Conservation (phyloP, 2,888 invertebrate genomes). For the Philhelius pedissequus region DNA sequence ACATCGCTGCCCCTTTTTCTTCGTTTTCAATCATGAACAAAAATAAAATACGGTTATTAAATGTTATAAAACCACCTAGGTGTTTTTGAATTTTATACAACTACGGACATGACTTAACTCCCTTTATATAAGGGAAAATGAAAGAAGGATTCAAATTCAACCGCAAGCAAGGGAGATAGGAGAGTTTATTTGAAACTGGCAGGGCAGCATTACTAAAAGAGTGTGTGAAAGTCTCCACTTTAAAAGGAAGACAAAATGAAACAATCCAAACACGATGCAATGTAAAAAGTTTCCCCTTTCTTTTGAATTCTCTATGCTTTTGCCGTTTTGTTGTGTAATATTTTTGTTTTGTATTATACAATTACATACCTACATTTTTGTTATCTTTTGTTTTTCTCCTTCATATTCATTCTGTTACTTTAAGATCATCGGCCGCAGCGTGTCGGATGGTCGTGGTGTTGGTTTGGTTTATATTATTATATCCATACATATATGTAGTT, state of each 20-base stretch:
- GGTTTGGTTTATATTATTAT: too few species aligned
- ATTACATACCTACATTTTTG: constrained; percentile 34
- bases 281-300: constrained; percentile 55
- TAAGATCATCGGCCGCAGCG: neutral
- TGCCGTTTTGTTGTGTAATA: constrained; percentile 19
- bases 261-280: neutral
- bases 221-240: constrained; percentile 48
- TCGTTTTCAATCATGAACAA: too few species aligned
- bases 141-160: constrained; percentile 53
- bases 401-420: neutral
- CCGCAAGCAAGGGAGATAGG: neutral
- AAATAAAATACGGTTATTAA: too few species aligned
- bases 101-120: constrained; percentile 18
- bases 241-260: constrained; percentile 26
- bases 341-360: neutral
- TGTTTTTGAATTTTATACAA: neutral
- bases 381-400: constrained; percentile 20
- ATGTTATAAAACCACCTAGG: neutral
- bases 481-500: neutral
- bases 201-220: neutral
- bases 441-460: constrained; percentile 3
- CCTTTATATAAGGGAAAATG: constrained; percentile 55
- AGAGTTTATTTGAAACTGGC: neutral
- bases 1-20: too few species aligned
- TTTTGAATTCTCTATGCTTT: constrained; percentile 27